Base-by-base conservation (phyloP, 2,113 vertebrate species). In the Protobothrops mucrosquamatus region DNA sequence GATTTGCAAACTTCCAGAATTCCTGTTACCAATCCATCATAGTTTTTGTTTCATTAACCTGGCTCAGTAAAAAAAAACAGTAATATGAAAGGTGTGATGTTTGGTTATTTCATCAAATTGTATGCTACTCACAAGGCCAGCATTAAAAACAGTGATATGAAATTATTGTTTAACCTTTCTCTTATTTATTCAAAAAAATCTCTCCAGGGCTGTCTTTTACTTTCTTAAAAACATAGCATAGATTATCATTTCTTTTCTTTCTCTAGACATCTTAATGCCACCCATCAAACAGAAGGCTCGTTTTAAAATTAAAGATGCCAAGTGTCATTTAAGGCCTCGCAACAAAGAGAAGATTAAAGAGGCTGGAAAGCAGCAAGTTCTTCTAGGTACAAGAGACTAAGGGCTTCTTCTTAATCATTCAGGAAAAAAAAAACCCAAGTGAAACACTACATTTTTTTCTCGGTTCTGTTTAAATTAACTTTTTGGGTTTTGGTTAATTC, bases 241-340 rank as follows among this genome's bases (percentile, higher is more conserved):
- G 89, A 56, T 92, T 4, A 91, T 22, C 81, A 43, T 15, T 64
- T 92, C 87, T 91, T 95, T 93, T 92, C 95, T 59, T 93, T 92
- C 93, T 64, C 94, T 95, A 99, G 99, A 99, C 95, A 95, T 97
- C 0, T 85, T 98, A 69, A 96, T 97, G 0, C 96, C 98, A 6
- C 98, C 98, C 69, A 97, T 99, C 97, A 99, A 99, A 93, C 99
- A 99, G 97, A 99, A 99, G 95, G 98, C 98, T 85, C 98, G 98
- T 34, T 99, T 99, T 95, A 99, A 99, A 98, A 99, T 99, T 95
- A 99, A 99, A 96, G 99, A 99, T 2, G 98, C 99, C 92, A 99
- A 99, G 93, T 99, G 99, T 94, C 98, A 98, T 95, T 98, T 99
- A 93, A 97, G 96, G 51, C 98, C 99, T 55, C 98, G 98, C 55